Conservation (phyloP, 2,888 invertebrate species). For the Xanthorhoe designata region DNA sequence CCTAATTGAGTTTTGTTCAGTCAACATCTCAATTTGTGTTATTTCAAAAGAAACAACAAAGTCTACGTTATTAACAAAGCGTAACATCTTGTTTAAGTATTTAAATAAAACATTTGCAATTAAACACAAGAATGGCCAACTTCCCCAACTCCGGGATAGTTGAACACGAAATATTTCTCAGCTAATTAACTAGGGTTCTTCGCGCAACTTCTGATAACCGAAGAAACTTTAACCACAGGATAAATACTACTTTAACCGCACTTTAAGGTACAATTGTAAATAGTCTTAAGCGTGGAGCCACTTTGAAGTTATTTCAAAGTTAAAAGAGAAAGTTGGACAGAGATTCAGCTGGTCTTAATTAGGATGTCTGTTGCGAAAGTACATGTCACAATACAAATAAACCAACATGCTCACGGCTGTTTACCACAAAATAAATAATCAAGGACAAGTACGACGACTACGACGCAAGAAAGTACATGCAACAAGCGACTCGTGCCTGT, state of each 20-base stretch:
- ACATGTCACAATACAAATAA: background rate
- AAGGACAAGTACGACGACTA: too few species aligned
- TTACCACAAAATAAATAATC: too few species aligned
- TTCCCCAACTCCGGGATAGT: conserved; percentile 30
- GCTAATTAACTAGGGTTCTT: conserved; percentile 44
- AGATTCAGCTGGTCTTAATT: conserved; percentile 21
- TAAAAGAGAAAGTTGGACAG: conserved; percentile 29
- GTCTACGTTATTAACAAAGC: background rate
- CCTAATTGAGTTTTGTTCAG: background rate
- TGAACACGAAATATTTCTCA: conserved; percentile 33
- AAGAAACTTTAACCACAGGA: conserved; percentile 37
- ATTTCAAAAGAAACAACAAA: background rate
- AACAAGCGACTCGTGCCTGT: too few species aligned
- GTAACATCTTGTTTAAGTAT: background rate
- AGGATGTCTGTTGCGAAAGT: conserved; percentile 15
- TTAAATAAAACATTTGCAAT: conserved; percentile 24
- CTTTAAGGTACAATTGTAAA: conserved; percentile 39
- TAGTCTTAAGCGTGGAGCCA: conserved; percentile 33
- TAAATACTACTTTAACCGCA: conserved; percentile 35
- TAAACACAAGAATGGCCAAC: conserved; percentile 22
- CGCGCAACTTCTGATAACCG: conserved; percentile 38
- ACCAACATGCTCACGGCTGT: background rate
- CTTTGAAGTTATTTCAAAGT: conserved; percentile 36
- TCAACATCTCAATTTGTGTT: background rate
- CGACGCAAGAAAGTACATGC: too few species aligned